Percentiles rank a stretch among this genome's conserved stretches.
Evolutionary conservation across 2,797 vertebrate species (phyloP).

Genomic region (Margarornis squamiger): DNA sequence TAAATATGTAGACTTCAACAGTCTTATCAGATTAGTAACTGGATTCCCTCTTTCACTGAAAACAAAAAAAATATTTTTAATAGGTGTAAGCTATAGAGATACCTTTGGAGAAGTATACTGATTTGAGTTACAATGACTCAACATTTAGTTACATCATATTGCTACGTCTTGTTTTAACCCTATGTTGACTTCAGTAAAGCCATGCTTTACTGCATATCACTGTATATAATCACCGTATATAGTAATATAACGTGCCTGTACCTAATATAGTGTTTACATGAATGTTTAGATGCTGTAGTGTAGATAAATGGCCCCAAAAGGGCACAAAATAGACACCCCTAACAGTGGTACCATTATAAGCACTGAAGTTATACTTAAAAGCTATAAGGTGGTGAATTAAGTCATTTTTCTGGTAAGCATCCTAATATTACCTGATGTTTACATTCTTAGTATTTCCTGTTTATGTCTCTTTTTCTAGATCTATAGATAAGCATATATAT

Average conservation of each 20-base stretch:
- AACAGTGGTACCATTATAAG: fast-evolving
- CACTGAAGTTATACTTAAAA: neutral
- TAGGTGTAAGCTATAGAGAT: neutral
- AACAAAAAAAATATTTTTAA: neutral
- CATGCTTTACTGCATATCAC: no score
- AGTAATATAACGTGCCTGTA: fast-evolving
- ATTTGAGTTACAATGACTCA: neutral
- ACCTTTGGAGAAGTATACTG: neutral
- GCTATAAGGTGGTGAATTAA: neutral
- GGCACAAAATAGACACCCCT: neutral
- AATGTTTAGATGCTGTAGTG: neutral
- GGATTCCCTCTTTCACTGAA: neutral
- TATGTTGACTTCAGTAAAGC: neutral
- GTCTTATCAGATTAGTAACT: neutral
- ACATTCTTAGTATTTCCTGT: neutral
- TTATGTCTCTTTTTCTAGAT: neutral
- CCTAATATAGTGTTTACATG: neutral
- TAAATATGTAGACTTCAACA: neutral
- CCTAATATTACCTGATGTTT: neutral
- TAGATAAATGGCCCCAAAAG: neutral
- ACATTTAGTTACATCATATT: fast-evolving
- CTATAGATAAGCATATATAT: neutral
- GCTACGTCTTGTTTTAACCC: neutral
- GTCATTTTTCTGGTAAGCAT: neutral
- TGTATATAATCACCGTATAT: neutral